phyloP scores from a whole-genome alignment of 2,888 invertebrate genomes.

The Adelognathus sp. region DNA sequence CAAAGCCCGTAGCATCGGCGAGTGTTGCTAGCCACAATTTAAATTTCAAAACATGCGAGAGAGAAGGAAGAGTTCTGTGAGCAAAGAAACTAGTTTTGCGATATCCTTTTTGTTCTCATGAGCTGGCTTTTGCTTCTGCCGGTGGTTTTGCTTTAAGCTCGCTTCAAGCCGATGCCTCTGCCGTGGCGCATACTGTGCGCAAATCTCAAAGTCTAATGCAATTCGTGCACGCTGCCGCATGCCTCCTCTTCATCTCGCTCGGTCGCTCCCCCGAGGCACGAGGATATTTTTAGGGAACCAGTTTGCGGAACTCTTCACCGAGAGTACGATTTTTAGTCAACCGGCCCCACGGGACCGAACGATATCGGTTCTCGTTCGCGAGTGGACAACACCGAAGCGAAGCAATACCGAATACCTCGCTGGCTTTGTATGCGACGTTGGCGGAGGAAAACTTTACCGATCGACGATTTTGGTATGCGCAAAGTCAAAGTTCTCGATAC shows the following conservation, averaged over 20 bases:
- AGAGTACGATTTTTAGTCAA: conserved; percentile 42
- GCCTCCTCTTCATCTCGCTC: conserved; percentile 32
- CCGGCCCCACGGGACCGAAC: conserved; percentile 10
- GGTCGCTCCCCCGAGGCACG: conserved; percentile 20
- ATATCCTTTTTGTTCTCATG: conserved; percentile 49
- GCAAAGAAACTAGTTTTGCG: conserved; percentile 62
- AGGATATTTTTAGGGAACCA: conserved; percentile 66
- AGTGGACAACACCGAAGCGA: not conserved
- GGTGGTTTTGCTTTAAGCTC: conserved; percentile 4
- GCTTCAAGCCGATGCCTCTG: conserved; percentile 40
- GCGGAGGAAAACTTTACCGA: not conserved
- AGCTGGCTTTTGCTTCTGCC: not conserved
- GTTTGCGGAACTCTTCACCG: conserved; percentile 57
- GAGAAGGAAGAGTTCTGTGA: conserved; percentile 24
- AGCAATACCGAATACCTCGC: not conserved
- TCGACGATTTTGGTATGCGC: not conserved
- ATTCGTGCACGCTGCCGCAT: conserved; percentile 54
- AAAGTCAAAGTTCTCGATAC: not conserved
- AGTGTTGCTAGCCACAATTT: conserved; percentile 58
- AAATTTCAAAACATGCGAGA: conserved; percentile 62
- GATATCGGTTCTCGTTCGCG: conserved; percentile 42
- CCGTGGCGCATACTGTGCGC: conserved; percentile 16
- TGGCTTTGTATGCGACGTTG: not conserved
- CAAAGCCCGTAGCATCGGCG: conserved; percentile 14
- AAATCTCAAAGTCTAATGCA: conserved; percentile 67